A percentile compares a stretch with the other conserved stretches of the same genome.
These are phyloP conservation scores for Setipinna tenuifilis DNA, from an alignment of 2,797 vertebrate species.

Conservation along the genomic window DNA sequence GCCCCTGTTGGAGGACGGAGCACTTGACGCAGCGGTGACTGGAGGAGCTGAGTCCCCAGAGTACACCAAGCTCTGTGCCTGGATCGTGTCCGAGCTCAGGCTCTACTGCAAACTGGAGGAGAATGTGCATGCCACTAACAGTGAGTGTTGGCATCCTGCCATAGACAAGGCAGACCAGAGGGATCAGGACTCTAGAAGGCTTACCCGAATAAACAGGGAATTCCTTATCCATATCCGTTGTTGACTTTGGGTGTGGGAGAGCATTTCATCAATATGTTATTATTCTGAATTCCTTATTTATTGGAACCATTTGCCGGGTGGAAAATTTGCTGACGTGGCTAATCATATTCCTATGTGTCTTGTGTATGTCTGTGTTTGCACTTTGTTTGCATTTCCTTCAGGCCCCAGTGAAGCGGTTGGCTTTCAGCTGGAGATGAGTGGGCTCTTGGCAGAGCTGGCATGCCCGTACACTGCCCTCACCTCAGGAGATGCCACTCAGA, in stretches of 20 bases:
- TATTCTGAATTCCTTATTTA: neutral
- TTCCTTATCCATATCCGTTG: neutral
- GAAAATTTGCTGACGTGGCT: neutral
- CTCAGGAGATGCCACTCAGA: slow-evolving; percentile 87
- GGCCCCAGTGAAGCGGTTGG: slow-evolving; percentile 91
- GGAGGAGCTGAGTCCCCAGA: slow-evolving; percentile 89
- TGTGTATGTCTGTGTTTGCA: neutral
- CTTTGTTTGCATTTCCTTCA: slow-evolving; percentile 50
- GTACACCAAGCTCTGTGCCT: slow-evolving; percentile 95
- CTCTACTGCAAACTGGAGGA: slow-evolving; percentile 92
- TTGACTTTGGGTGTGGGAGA: neutral
- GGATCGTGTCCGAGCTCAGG: slow-evolving; percentile 90
- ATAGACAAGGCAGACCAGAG: neutral
- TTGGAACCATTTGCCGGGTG: neutral
- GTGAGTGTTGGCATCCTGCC: slow-evolving; percentile 75
- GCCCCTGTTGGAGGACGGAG: slow-evolving; percentile 89
- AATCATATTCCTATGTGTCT: neutral
- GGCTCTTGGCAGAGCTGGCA: slow-evolving; percentile 89
- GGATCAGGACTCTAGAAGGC: neutral
- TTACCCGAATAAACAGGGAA: neutral
- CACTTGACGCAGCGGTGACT: slow-evolving; percentile 80
- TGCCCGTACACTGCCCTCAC: slow-evolving; percentile 89
- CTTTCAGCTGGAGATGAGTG: slow-evolving; percentile 96
- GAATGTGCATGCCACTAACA: slow-evolving; percentile 94
- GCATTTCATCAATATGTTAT: neutral